Conservation (phyloP, 2,888 invertebrate species). For the Orthosia gothica region DNA sequence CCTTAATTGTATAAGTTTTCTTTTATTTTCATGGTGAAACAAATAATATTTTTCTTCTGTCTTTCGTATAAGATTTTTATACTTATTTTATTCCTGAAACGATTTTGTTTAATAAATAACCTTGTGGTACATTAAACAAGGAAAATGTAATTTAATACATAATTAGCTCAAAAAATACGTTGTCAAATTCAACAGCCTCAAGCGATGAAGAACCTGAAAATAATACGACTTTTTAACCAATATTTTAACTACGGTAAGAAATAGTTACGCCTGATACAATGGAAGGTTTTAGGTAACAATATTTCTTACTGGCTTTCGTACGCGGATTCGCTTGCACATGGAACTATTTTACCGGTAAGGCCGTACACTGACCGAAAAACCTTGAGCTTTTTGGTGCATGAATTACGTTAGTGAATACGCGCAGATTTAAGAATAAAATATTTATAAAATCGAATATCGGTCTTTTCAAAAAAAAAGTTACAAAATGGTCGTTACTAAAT, state of each 20-base stretch:
- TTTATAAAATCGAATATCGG: no score
- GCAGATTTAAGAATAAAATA: no score
- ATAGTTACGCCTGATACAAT: slow-evolving; percentile 33
- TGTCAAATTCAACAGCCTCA: slow-evolving; percentile 31
- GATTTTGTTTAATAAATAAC: not conserved
- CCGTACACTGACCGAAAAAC: no score
- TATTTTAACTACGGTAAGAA: slow-evolving; percentile 29
- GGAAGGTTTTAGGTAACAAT: slow-evolving; percentile 33
- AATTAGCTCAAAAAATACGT: slow-evolving; percentile 8
- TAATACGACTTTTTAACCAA: slow-evolving; percentile 37
- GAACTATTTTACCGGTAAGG: no score
- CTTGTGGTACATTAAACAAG: slow-evolving; percentile 8
- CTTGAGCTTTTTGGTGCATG: no score
- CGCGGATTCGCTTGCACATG: no score
- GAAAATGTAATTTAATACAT: slow-evolving; percentile 24
- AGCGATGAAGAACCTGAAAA: slow-evolving; percentile 38
- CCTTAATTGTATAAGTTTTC: no score
- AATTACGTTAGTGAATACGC: no score
- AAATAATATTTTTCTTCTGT: no score
- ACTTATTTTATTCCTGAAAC: not conserved
- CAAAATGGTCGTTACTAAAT: no score
- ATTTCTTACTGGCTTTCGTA: slow-evolving; percentile 19
- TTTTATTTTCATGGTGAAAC: no score
- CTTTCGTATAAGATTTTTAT: not conserved
- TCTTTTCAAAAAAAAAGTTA: no score